phyloP scores from a whole-genome alignment of 2,113 vertebrate genomes.

The Cathartes aura region DNA sequence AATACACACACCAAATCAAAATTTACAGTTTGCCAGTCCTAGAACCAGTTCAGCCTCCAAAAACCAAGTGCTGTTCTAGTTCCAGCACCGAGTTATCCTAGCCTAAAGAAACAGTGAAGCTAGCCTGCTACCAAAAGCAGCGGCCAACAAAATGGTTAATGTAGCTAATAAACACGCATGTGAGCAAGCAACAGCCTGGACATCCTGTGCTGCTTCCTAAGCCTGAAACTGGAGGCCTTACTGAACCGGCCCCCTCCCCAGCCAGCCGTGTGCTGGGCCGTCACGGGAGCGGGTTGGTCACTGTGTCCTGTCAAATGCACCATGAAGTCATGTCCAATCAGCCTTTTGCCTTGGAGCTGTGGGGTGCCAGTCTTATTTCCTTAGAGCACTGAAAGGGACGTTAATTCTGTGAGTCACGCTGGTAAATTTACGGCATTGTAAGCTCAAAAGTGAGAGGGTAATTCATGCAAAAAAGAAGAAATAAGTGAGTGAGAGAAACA shows the following conservation, averaged over 20 bases:
- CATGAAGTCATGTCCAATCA: not conserved
- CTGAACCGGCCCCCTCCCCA: not conserved
- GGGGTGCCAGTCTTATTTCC: not conserved
- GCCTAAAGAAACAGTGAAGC: not conserved
- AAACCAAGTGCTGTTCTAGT: not conserved
- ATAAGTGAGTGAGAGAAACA: not conserved
- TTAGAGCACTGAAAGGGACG: not conserved
- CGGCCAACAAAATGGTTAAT: not conserved
- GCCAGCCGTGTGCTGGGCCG: accelerated
- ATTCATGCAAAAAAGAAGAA: not conserved
- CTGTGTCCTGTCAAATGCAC: not conserved
- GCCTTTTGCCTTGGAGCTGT: not conserved
- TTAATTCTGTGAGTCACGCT: not conserved
- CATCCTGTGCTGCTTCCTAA: accelerated
- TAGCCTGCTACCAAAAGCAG: accelerated
- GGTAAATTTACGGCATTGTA: not conserved
- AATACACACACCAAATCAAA: not conserved
- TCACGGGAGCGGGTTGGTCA: not conserved
- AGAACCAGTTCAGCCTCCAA: not conserved
- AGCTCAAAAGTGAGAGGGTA: not conserved
- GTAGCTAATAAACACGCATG: accelerated
- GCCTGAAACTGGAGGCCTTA: not conserved
- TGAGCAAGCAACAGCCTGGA: not conserved
- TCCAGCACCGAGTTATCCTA: not conserved
- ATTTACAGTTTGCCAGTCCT: not conserved